Percentiles rank a stretch among this genome's conserved stretches.
phyloP scores from a whole-genome alignment of 2,797 vertebrate species.

The Eulemur albifrons region DNA sequence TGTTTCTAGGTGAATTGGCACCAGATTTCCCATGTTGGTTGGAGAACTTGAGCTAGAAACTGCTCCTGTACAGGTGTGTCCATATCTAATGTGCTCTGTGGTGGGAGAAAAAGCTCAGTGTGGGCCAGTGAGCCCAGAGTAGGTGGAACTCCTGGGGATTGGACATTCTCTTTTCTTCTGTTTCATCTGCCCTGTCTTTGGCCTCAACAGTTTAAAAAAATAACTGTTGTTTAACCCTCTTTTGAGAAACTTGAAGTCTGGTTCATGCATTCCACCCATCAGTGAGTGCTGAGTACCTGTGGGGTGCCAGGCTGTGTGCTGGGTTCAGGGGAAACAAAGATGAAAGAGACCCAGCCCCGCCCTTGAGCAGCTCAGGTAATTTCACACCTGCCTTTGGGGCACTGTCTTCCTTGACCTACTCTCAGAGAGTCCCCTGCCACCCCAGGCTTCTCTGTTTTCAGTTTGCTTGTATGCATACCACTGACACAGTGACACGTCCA shows the following conservation, averaged over 20 bases:
- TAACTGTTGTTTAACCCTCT: neutral
- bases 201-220: neutral
- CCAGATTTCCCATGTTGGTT: neutral
- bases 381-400: neutral
- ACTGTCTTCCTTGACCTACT: accelerated
- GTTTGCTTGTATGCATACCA: accelerated
- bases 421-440: neutral
- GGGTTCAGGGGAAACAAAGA: neutral
- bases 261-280: neutral
- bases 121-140: neutral
- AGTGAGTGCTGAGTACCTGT: neutral
- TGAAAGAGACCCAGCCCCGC: neutral
- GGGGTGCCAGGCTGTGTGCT: neutral
- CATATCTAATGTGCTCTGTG: neutral
- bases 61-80: too few relatives aligned
- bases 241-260: neutral
- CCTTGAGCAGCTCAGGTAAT: neutral
- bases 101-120: neutral
- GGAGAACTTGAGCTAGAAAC: neutral
- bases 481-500: neutral
- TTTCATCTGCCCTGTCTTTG: neutral
- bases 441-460: neutral
- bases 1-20: neutral
- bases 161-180: neutral
- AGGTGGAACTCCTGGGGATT: neutral